Conservation (phyloP, 2,888 invertebrate genomes). For the Chaetogeoica ovagalla region DNA sequence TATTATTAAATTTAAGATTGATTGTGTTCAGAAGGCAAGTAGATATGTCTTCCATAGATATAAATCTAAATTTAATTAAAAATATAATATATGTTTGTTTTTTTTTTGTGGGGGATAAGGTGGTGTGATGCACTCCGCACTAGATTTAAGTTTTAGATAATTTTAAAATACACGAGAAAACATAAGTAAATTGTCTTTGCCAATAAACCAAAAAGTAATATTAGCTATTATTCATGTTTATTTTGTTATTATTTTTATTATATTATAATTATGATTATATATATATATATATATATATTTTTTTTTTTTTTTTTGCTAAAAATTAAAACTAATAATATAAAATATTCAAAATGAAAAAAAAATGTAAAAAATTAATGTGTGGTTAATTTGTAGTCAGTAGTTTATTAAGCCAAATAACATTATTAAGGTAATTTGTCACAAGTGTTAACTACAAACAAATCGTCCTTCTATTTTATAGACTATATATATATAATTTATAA, state of each 20-base stretch:
- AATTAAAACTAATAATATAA: slow-evolving; percentile 16
- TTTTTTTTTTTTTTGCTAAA: slow-evolving; percentile 44
- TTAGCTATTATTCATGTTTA: slow-evolving; percentile 47
- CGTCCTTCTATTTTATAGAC: slow-evolving; percentile 51
- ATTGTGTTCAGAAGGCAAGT: slow-evolving; percentile 53
- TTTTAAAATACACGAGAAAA: slow-evolving; percentile 46
- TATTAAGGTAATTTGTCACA: slow-evolving; percentile 51
- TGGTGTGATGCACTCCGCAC: slow-evolving; percentile 49
- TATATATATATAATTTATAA: too few species aligned
- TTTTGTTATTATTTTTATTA: slow-evolving; percentile 47
- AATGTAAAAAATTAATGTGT: slow-evolving; percentile 52
- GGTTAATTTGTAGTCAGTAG: slow-evolving; percentile 52
- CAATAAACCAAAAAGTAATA: slow-evolving; percentile 52
- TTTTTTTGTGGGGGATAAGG: slow-evolving; percentile 26
- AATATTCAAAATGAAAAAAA: slow-evolving; percentile 38
- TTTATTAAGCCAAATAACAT: slow-evolving; percentile 47
- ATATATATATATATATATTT: slow-evolving; percentile 30
- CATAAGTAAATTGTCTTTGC: slow-evolving; percentile 49
- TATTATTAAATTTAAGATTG: slow-evolving; percentile 49
- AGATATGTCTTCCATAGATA: slow-evolving; percentile 52
- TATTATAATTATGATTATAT: slow-evolving; percentile 38
- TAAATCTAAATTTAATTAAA: slow-evolving; percentile 42
- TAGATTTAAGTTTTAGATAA: slow-evolving; percentile 50
- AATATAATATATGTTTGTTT: slow-evolving; percentile 12
- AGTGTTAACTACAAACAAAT: slow-evolving; percentile 50